Evolutionary conservation across 2,797 vertebrate species (phyloP).

Genomic region (Fringilla coelebs): DNA sequence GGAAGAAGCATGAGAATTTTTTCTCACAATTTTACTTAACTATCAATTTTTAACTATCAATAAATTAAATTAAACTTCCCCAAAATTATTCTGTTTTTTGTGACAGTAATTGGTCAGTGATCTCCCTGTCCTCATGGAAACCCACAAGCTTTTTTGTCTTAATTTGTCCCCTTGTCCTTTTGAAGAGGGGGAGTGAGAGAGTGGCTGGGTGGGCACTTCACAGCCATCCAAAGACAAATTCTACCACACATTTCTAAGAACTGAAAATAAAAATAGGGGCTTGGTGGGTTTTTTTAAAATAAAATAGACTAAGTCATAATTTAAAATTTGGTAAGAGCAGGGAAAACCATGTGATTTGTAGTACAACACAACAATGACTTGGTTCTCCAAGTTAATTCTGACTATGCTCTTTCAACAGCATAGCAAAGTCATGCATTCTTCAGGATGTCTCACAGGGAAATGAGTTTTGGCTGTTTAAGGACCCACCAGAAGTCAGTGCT

Average conservation of each 20-base stretch:
- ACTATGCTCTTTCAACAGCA: background rate
- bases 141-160: background rate
- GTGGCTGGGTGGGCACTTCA: rapidly evolving
- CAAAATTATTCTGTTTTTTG: background rate
- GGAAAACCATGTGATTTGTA: background rate
- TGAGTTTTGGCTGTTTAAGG: background rate
- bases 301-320: background rate
- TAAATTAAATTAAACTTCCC: background rate
- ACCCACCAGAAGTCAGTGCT: background rate
- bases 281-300: background rate
- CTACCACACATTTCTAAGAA: background rate
- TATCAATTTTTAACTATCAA: background rate
- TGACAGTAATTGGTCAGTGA: background rate
- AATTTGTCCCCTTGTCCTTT: background rate
- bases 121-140: background rate
- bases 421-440: background rate
- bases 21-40: background rate
- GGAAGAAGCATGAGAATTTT: background rate
- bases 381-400: background rate
- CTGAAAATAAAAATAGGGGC: background rate
- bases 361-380: background rate
- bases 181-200: background rate
- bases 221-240: background rate
- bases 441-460: background rate
- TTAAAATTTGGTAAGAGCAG: background rate